Conservation (phyloP, 2,797 vertebrate species). For the Apogon talboti region DNA sequence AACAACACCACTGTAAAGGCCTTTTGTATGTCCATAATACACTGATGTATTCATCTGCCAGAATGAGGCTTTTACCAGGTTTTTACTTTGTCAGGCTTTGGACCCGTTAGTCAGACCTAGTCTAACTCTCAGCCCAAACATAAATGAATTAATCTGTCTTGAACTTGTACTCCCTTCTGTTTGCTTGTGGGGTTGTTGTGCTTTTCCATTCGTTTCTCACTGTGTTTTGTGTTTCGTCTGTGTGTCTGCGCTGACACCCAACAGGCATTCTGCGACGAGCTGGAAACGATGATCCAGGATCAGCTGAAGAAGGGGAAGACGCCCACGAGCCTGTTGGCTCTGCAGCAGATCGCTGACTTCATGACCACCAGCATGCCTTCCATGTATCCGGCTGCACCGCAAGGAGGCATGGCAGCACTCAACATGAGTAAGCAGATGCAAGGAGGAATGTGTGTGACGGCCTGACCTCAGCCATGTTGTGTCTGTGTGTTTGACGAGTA, state of each 20-base stretch:
- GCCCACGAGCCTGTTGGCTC: conserved; percentile 93
- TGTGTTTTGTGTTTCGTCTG: neutral
- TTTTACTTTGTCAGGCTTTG: neutral
- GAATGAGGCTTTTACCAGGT: neutral
- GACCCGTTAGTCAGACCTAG: no score
- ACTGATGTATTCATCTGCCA: conserved; percentile 1
- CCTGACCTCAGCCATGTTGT: conserved; percentile 35
- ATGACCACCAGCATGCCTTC: conserved; percentile 95
- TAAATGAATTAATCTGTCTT: neutral
- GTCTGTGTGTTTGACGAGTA: conserved; percentile 35
- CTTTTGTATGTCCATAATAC: conserved; percentile 39
- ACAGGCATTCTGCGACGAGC: conserved; percentile 97
- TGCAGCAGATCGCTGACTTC: conserved; percentile 98
- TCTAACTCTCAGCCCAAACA: no score
- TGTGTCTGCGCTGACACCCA: neutral
- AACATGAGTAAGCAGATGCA: conserved; percentile 94
- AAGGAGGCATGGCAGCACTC: conserved; percentile 96
- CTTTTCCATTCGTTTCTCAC: neutral
- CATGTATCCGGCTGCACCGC: conserved; percentile 94
- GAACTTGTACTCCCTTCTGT: neutral
- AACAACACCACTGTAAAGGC: conserved; percentile 23
- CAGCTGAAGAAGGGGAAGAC: conserved; percentile 98
- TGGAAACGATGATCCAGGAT: conserved; percentile 98
- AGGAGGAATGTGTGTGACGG: conserved; percentile 16
- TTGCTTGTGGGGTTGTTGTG: neutral